These are phyloP conservation scores for Erinaceus europaeus DNA, from an alignment of 2,113 vertebrate genomes.

Conservation along the genomic window DNA sequence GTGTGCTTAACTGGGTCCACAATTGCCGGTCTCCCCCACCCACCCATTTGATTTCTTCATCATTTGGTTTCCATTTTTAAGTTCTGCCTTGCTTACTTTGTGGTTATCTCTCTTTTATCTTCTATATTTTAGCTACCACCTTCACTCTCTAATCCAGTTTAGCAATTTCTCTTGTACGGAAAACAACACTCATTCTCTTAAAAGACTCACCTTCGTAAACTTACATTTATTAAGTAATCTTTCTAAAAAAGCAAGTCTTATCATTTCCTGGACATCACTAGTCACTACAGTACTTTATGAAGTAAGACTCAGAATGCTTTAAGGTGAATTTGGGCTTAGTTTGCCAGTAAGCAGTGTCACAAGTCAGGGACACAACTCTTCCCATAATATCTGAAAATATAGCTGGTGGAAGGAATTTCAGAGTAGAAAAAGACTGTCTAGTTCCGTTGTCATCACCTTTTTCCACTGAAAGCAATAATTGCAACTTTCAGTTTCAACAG, in stretches of 20 bases:
- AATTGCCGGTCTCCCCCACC: too few relatives aligned
- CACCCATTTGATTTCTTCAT: too few relatives aligned
- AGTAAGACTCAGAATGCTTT: not conserved
- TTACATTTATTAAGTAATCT: not conserved
- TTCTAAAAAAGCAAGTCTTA: not conserved
- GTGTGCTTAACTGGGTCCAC: too few relatives aligned
- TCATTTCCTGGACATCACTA: not conserved
- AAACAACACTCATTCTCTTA: too few relatives aligned
- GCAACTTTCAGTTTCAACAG: constrained; percentile 36
- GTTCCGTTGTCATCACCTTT: not conserved
- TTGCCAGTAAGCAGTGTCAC: not conserved
- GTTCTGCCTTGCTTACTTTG: too few relatives aligned
- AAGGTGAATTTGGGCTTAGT: not conserved
- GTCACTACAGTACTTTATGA: not conserved
- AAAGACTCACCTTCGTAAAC: too few relatives aligned
- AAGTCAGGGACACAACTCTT: not conserved
- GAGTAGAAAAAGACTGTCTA: not conserved
- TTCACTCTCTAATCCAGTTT: too few relatives aligned
- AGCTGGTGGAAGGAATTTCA: not conserved
- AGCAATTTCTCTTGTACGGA: too few relatives aligned
- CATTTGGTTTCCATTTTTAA: too few relatives aligned
- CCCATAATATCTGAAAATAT: constrained; percentile 13
- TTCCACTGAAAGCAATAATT: not conserved
- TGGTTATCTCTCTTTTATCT: too few relatives aligned
- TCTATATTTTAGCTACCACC: not conserved